phyloP scores from a whole-genome alignment of 2,888 invertebrate species.

The Mythimna loreyi region DNA sequence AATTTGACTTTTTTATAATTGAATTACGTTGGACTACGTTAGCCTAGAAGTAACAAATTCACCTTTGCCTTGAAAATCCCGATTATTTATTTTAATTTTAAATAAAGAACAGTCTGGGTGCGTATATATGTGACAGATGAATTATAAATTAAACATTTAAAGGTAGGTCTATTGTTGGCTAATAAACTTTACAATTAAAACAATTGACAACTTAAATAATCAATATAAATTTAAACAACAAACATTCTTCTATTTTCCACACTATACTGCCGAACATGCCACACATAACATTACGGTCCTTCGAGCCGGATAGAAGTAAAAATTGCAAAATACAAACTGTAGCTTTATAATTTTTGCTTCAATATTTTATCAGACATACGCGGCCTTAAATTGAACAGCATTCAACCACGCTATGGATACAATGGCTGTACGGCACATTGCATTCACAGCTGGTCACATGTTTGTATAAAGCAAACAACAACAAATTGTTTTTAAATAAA shows the following conservation, averaged over 20 bases:
- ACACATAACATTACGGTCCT: not conserved
- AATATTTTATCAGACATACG: constrained; percentile 18
- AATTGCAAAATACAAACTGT: not conserved
- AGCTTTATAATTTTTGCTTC: not conserved
- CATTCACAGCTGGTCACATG: constrained; percentile 22
- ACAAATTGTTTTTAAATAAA: constrained; percentile 41
- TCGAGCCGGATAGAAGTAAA: not conserved
- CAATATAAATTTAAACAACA: not conserved
- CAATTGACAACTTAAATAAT: not conserved
- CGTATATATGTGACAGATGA: not conserved
- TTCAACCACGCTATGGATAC: constrained; percentile 32
- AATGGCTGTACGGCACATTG: constrained; percentile 20
- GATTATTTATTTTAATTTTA: no score
- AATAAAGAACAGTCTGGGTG: not conserved
- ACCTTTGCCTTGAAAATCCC: no score
- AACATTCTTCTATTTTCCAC: not conserved
- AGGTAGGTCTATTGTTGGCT: not conserved
- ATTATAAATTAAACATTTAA: not conserved
- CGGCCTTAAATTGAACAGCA: constrained; percentile 10
- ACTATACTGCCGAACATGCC: not conserved
- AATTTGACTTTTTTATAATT: no score
- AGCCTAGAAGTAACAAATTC: no score
- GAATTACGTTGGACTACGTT: no score
- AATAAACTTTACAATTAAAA: not conserved
- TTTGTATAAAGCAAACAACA: constrained; percentile 34